phyloP scores from a whole-genome alignment of 2,113 vertebrate species.

The Donacobius atricapilla region DNA sequence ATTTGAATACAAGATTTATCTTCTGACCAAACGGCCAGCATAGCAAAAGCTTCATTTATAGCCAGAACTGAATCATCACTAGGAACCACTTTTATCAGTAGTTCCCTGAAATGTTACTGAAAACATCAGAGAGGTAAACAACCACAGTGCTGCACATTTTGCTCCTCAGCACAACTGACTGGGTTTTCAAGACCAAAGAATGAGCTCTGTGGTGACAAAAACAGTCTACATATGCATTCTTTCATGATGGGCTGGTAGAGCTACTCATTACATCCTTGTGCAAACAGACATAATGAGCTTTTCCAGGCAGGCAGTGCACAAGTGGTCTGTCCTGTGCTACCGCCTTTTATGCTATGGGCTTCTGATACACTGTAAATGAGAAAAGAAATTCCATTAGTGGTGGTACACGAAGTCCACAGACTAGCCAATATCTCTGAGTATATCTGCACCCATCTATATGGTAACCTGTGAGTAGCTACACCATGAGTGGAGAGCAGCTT shows the following conservation, averaged over 20 bases:
- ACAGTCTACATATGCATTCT: not conserved
- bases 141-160: not conserved
- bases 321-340: not conserved
- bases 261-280: not conserved
- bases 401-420: not conserved
- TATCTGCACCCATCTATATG: not conserved
- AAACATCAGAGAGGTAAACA: not conserved
- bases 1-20: not conserved
- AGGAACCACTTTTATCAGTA: not conserved
- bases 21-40: not conserved
- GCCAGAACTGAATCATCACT: not conserved
- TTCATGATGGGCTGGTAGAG: not conserved
- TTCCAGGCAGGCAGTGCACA: not conserved
- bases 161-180: not conserved
- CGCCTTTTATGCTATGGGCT: not conserved
- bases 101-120: not conserved
- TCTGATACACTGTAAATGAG: not conserved
- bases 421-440: not conserved
- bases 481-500: not conserved
- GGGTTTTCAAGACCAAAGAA: not conserved
- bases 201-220: not conserved
- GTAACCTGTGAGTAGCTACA: not conserved
- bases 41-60: not conserved
- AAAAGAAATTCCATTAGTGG: not conserved
- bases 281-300: not conserved